These are phyloP conservation scores for Drosophila yooni DNA, from an alignment of 2,888 invertebrate genomes.

Conservation along the genomic window DNA sequence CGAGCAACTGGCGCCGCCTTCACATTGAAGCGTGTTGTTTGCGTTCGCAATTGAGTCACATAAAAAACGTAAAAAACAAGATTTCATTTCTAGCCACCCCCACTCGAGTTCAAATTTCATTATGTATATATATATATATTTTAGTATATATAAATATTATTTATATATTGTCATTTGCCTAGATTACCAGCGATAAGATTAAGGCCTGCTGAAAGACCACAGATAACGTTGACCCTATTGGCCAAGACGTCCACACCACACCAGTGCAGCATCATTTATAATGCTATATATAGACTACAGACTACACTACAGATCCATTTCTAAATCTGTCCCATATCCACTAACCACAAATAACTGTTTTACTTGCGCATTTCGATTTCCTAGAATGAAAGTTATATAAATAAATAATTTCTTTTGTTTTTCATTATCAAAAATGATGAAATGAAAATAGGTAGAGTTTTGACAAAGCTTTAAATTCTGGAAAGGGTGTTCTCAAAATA, in stretches of 20 bases:
- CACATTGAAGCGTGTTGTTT: neutral
- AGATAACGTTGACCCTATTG: neutral
- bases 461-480: neutral
- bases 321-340: neutral
- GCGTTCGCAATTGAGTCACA: neutral
- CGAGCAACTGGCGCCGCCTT: conserved; percentile 4
- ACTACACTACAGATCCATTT: neutral
- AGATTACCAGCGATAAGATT: neutral
- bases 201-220: neutral
- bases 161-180: neutral
- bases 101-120: conserved; percentile 3
- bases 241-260: neutral
- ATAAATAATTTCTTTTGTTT: too few relatives aligned
- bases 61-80: too few relatives aligned
- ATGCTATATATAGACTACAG: neutral
- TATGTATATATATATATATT: neutral
- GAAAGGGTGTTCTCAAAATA: neutral
- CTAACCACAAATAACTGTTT: neutral
- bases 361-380: neutral
- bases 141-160: neutral
- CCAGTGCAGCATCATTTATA: neutral
- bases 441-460: neutral
- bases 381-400: neutral
- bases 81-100: conserved; percentile 10
- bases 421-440: too few relatives aligned